phyloP scores from a whole-genome alignment of 2,113 vertebrate species.

The Bujurquina vittata region DNA sequence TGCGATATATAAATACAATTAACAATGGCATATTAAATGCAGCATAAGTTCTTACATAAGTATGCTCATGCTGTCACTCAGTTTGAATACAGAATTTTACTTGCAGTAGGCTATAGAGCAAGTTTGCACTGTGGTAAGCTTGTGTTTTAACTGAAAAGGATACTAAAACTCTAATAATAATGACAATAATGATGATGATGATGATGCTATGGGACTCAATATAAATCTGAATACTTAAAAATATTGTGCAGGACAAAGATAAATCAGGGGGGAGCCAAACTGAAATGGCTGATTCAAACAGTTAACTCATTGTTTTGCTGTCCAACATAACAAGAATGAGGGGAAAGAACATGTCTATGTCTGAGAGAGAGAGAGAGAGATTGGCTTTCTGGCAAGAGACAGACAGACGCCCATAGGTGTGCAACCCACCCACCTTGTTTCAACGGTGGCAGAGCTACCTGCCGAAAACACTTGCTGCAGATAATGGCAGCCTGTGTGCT shows the following conservation, averaged over 20 bases:
- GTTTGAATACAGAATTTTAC: background rate
- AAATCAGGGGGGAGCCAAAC: constrained; percentile 18
- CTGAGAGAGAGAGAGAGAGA: constrained; percentile 52
- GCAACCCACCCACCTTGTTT: constrained; percentile 70
- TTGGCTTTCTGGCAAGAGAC: constrained; percentile 80
- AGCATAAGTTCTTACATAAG: background rate
- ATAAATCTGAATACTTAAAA: background rate
- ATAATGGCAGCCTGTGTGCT: constrained; percentile 74
- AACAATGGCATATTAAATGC: background rate
- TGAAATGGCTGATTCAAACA: constrained; percentile 52
- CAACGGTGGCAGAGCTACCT: constrained; percentile 71
- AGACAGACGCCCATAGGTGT: constrained; percentile 75
- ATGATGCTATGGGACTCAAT: background rate
- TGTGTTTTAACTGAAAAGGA: background rate
- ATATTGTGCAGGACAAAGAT: background rate
- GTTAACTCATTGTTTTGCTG: constrained; percentile 67
- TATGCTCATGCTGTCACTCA: background rate
- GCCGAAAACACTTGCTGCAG: constrained; percentile 59
- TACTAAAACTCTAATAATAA: background rate
- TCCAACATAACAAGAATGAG: constrained; percentile 50
- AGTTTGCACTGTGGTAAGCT: background rate
- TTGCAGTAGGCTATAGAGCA: background rate
- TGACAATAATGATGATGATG: background rate
- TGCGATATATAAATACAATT: background rate
- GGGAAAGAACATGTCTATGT: constrained; percentile 19